These are phyloP conservation scores for Sarcoramphus papa DNA, from an alignment of 2,797 vertebrate species.

Conservation along the genomic window DNA sequence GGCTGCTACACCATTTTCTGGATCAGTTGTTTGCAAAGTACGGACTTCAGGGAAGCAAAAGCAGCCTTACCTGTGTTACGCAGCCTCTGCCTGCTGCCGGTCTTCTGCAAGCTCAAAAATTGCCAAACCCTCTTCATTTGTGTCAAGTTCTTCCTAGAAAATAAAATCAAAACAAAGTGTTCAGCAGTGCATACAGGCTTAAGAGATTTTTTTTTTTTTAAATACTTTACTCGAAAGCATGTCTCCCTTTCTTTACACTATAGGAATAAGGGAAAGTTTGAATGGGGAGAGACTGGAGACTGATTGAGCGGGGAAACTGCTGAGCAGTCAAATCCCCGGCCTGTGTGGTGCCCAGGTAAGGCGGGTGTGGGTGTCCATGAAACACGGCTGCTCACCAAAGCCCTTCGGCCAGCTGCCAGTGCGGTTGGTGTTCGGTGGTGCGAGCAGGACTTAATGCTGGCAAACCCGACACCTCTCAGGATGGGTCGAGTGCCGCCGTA, in stretches of 20 bases:
- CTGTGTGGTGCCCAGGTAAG: not conserved
- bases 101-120: not conserved
- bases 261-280: not conserved
- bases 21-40: not conserved
- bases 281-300: not conserved
- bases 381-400: not conserved
- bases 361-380: not conserved
- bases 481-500: fast-evolving
- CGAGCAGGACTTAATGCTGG: not conserved
- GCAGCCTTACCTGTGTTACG: not conserved
- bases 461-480: not conserved
- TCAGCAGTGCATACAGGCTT: not conserved
- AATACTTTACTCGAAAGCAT: not conserved
- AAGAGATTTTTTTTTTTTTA: not conserved
- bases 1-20: not conserved
- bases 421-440: fast-evolving
- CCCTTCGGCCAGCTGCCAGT: not conserved
- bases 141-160: not conserved
- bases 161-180: not conserved
- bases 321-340: no score
- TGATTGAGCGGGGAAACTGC: not conserved
- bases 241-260: not conserved
- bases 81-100: not conserved
- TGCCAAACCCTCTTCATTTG: not conserved
- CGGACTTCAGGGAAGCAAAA: not conserved